Evolutionary conservation across 1,140 invertebrate species (phyloP).

Genomic region (Drosophila varians): DNA sequence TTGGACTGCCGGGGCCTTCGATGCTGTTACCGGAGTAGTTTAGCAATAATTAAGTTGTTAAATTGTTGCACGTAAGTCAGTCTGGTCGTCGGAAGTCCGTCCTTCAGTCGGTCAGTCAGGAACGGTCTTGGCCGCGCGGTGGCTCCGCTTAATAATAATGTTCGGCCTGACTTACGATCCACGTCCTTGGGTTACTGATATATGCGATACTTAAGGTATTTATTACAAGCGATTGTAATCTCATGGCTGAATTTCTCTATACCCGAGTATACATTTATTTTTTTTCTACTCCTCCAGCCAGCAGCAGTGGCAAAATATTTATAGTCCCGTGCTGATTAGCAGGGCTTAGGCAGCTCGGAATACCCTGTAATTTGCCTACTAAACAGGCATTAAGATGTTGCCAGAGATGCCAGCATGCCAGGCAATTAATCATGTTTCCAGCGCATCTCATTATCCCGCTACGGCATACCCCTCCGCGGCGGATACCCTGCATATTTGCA

Average conservation of each 20-base stretch:
- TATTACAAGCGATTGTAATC: conserved; percentile 83
- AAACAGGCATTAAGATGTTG: conserved; percentile 23
- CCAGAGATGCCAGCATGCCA: conserved; percentile 15
- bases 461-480: conserved; percentile 6
- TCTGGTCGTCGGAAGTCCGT: conserved; percentile 27
- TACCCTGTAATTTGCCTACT: conserved; percentile 36
- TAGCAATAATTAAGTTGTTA: conserved; percentile 83
- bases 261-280: conserved; percentile 25
- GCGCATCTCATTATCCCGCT: conserved; percentile 26
- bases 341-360: not conserved
- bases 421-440: conserved; percentile 39
- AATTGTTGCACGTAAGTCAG: conserved; percentile 82
- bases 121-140: conserved; percentile 29
- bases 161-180: conserved; percentile 77
- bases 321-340: conserved; percentile 48
- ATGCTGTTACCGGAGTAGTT: conserved; percentile 69
- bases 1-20: too few species aligned
- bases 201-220: conserved; percentile 83
- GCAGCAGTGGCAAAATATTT: conserved; percentile 56
- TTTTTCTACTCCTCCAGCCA: conserved; percentile 20
- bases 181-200: conserved; percentile 83
- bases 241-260: conserved; percentile 69
- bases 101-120: conserved; percentile 20
- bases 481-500: conserved; percentile 11
- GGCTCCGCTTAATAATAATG: conserved; percentile 77